phyloP scores from a whole-genome alignment of 2,113 vertebrate genomes.

The Triplophysa tibetana region DNA sequence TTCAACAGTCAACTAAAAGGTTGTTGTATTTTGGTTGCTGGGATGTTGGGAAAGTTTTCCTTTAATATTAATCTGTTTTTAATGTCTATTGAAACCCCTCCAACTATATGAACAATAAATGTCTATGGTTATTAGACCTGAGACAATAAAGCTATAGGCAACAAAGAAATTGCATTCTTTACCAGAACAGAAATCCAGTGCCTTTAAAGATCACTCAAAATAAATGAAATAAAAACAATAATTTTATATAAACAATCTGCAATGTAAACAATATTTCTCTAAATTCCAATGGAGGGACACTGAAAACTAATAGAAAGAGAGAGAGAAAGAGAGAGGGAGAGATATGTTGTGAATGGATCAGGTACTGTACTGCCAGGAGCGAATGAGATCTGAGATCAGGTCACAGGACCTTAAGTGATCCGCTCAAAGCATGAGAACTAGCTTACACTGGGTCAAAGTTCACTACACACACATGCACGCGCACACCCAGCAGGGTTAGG shows the following conservation, averaged over 20 bases:
- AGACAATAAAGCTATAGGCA: background rate
- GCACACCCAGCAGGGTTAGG: conserved; percentile 41
- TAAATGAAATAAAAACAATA: conserved; percentile 10
- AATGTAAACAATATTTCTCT: background rate
- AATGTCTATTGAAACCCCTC: no score
- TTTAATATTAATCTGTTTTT: no score
- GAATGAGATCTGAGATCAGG: conserved; percentile 12
- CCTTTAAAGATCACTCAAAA: background rate
- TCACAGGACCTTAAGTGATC: conserved; percentile 43
- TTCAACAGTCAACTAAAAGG: no score
- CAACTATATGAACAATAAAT: background rate
- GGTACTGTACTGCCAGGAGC: background rate
- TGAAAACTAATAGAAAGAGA: background rate
- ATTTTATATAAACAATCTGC: background rate
- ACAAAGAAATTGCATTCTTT: background rate
- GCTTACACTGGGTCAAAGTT: conserved; percentile 68
- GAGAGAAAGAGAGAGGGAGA: background rate
- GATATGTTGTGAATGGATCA: conserved; percentile 17
- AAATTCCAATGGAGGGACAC: background rate
- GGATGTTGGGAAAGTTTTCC: no score
- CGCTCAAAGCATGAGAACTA: conserved; percentile 34
- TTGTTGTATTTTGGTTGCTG: no score
- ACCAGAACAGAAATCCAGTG: conserved; percentile 1
- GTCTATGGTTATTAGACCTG: background rate
- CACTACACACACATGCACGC: conserved; percentile 23